phyloP scores from a whole-genome alignment of 2,113 vertebrate species.

The Struthidea cinerea region DNA sequence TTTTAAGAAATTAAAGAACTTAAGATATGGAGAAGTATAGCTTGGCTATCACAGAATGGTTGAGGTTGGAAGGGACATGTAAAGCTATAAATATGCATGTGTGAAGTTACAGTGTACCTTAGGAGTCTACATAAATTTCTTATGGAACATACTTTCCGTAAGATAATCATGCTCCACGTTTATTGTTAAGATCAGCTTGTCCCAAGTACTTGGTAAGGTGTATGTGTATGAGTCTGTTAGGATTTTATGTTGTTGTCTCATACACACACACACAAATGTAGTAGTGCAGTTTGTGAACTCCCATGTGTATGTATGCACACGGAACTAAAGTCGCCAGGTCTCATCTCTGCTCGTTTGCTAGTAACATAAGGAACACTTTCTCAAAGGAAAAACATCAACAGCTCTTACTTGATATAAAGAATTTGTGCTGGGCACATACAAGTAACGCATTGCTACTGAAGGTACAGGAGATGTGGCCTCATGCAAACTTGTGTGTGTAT shows the following conservation, averaged over 20 bases:
- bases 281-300: not conserved
- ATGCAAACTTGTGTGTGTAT: not conserved
- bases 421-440: not conserved
- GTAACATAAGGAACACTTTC: not conserved
- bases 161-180: not conserved
- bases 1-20: not conserved
- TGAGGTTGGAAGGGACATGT: not conserved
- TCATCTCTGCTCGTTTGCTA: not conserved
- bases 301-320: too few relatives aligned
- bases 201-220: not conserved
- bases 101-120: not conserved
- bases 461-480: not conserved
- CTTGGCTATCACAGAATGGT: not conserved
- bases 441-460: not conserved
- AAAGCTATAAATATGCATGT: not conserved
- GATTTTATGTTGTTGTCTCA: not conserved
- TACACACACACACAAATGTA: not conserved
- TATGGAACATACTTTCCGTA: not conserved
- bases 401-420: not conserved
- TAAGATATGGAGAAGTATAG: not conserved
- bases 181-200: not conserved
- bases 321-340: not conserved
- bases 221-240: not conserved
- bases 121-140: not conserved
- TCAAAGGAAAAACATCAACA: not conserved